These are phyloP conservation scores for Zosterops hypoxanthus DNA, from an alignment of 2,113 vertebrate species.

Conservation along the genomic window DNA sequence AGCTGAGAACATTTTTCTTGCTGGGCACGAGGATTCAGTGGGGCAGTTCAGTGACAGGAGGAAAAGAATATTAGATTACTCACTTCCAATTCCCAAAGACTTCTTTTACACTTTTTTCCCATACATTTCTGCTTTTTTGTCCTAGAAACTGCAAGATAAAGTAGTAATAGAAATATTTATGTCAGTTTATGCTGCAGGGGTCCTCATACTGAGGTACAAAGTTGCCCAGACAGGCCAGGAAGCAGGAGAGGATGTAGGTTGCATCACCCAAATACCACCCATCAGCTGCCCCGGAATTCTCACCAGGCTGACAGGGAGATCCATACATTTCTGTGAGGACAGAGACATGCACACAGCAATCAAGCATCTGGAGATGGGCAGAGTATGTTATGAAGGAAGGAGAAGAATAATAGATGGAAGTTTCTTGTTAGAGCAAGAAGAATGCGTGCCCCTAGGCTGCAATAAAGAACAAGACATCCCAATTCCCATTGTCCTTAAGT, in stretches of 20 bases:
- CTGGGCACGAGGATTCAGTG: background rate
- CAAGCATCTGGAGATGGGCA: constrained; percentile 19
- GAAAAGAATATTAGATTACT: background rate
- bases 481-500: constrained; percentile 42
- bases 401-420: constrained; percentile 51
- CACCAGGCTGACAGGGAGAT: background rate
- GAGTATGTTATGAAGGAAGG: background rate
- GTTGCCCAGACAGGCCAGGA: background rate
- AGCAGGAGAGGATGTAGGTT: background rate
- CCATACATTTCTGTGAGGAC: background rate
- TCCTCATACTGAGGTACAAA: background rate
- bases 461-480: constrained; percentile 30
- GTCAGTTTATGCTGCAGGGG: background rate
- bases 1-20: background rate
- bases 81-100: background rate
- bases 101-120: background rate
- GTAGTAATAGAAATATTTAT: background rate
- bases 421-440: constrained; percentile 51
- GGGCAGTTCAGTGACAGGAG: background rate
- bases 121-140: background rate
- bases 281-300: background rate
- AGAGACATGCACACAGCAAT: background rate
- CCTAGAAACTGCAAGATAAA: background rate
- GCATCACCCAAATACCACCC: background rate
- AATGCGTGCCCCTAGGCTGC: constrained; percentile 39